Conservation (phyloP, 2,113 vertebrate genomes). For the Pantherophis guttatus region DNA sequence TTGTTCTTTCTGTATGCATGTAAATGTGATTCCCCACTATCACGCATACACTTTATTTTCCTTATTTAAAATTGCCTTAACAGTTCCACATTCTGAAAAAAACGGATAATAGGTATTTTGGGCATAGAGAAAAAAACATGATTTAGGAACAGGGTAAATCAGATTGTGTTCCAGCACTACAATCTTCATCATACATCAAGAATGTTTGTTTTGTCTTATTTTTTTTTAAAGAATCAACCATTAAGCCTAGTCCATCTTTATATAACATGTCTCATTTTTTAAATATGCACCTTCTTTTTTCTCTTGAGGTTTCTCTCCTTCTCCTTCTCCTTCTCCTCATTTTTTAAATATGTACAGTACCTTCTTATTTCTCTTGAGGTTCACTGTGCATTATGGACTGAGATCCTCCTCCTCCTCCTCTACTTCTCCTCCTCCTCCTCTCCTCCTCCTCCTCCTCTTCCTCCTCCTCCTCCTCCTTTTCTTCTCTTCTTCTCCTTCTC, state of each 20-base stretch:
- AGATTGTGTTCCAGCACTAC: background rate
- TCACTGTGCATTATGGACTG: background rate
- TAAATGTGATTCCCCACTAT: background rate
- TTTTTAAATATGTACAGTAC: background rate
- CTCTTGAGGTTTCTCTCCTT: too few relatives aligned
- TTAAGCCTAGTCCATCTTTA: background rate
- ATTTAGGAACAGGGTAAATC: background rate
- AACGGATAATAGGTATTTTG: background rate
- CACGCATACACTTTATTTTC: background rate
- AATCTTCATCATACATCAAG: background rate
- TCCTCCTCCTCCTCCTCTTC: too few relatives aligned
- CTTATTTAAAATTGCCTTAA: background rate
- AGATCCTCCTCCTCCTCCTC: background rate
- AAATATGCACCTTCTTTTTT: too few relatives aligned
- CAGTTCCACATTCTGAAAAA: background rate
- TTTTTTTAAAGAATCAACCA: background rate
- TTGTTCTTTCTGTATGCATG: background rate
- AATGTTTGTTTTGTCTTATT: background rate
- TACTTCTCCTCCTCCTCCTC: too few relatives aligned
- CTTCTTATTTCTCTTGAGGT: background rate
- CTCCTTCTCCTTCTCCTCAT: background rate
- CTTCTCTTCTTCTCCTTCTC: too few relatives aligned
- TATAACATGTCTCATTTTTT: background rate
- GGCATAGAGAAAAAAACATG: background rate
- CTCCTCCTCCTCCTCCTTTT: too few relatives aligned